Evolutionary conservation across 2,113 vertebrate genomes (phyloP).

Genomic region (Stigmatopora nigra): DNA sequence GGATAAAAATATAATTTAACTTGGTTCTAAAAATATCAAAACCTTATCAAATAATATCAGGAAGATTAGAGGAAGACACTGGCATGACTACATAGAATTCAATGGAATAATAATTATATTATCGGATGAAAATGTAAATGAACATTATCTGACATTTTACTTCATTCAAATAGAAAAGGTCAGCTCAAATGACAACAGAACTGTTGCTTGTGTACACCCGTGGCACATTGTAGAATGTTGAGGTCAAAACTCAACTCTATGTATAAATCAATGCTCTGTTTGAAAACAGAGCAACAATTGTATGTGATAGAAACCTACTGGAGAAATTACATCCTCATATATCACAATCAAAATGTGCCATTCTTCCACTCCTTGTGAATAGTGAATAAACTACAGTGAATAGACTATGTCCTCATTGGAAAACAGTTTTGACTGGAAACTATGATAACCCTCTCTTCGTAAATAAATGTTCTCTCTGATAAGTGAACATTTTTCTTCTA

Average conservation of each 20-base stretch:
- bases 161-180: conserved; percentile 6
- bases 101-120: neutral
- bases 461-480: conserved; percentile 1
- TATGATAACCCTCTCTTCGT: neutral
- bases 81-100: neutral
- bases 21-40: neutral
- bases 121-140: neutral
- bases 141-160: conserved; percentile 3
- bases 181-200: neutral
- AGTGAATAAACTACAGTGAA: neutral
- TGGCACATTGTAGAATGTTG: neutral
- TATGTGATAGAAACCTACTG: neutral
- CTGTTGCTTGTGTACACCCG: neutral
- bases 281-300: neutral
- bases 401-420: neutral
- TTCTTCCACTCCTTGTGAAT: no score
- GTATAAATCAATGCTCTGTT: neutral
- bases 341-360: neutral
- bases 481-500: neutral
- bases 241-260: neutral
- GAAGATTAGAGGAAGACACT: neutral
- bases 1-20: no score
- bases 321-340: neutral
- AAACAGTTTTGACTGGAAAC: neutral
- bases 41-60: neutral